phyloP scores from a whole-genome alignment of 2,113 vertebrate genomes.

The Lepisosteus osseus region DNA sequence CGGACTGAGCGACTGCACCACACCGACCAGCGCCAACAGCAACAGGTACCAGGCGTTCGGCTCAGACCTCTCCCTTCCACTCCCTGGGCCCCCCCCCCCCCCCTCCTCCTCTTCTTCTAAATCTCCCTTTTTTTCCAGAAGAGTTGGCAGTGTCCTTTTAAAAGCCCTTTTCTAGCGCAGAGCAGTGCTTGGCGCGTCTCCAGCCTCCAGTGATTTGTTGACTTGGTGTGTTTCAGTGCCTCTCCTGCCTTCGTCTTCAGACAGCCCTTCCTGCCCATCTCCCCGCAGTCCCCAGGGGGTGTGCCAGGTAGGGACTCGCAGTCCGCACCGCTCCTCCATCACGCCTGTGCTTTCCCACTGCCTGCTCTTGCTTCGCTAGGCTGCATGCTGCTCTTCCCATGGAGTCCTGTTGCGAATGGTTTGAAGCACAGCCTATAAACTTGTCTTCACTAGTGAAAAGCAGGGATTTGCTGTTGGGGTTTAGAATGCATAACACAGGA shows the following conservation, averaged over 20 bases:
- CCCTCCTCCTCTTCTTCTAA: slow-evolving; percentile 18
- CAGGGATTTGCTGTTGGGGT: too few species aligned
- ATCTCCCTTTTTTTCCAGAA: not conserved
- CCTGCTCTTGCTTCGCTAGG: too few species aligned
- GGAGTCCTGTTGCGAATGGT: too few species aligned
- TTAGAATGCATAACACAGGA: too few species aligned
- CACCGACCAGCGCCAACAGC: slow-evolving; percentile 46
- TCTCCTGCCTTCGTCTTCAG: slow-evolving; percentile 81
- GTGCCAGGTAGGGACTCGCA: slow-evolving; percentile 63
- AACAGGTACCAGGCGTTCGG: slow-evolving; percentile 47
- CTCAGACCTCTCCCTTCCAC: not conserved
- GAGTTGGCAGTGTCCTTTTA: too few species aligned
- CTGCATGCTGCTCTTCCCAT: too few species aligned
- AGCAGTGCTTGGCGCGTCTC: not conserved
- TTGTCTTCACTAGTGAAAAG: too few species aligned
- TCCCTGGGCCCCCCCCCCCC: not conserved
- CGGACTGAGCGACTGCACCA: slow-evolving; percentile 45
- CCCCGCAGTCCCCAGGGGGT: slow-evolving; percentile 63
- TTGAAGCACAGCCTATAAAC: too few species aligned
- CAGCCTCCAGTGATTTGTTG: not conserved
- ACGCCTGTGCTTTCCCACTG: too few species aligned
- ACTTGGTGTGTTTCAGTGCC: slow-evolving; percentile 48
- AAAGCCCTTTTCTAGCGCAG: not conserved
- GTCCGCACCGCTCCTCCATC: not conserved
- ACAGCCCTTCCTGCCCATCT: slow-evolving; percentile 78